Evolutionary conservation across 2,888 invertebrate species (phyloP).

Genomic region (Lobophora halterata): DNA sequence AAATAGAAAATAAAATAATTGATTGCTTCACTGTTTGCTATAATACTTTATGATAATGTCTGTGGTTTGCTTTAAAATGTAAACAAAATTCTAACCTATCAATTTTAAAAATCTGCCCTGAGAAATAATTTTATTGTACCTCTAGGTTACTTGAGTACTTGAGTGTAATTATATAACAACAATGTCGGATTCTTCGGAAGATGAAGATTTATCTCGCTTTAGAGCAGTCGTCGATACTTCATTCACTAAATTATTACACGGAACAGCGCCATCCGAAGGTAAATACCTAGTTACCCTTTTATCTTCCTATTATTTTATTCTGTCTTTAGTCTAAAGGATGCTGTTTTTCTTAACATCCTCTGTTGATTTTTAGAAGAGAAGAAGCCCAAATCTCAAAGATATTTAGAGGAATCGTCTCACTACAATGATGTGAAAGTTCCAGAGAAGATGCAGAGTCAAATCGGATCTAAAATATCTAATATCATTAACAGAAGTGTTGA

Average conservation of each 20-base stretch:
- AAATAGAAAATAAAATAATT: too few species aligned
- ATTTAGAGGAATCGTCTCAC: constrained; percentile 66
- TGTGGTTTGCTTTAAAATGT: constrained; percentile 16
- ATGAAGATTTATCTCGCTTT: constrained; percentile 69
- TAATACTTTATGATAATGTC: too few species aligned
- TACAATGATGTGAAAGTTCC: constrained; percentile 79
- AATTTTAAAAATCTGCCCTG: too few species aligned
- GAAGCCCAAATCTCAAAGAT: constrained; percentile 55
- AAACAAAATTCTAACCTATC: background rate
- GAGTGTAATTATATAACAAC: too few species aligned
- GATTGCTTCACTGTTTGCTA: too few species aligned
- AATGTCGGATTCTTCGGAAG: constrained; percentile 76
- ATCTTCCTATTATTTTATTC: background rate
- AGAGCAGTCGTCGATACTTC: constrained; percentile 74
- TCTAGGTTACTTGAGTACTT: too few species aligned
- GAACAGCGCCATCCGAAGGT: constrained; percentile 44
- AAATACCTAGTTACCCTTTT: constrained; percentile 7
- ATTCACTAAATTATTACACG: constrained; percentile 59
- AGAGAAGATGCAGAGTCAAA: constrained; percentile 70
- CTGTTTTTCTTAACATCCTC: background rate
- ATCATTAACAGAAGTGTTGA: constrained; percentile 68
- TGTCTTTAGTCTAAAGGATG: too few species aligned
- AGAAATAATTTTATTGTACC: too few species aligned
- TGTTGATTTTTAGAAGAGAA: constrained; percentile 9
- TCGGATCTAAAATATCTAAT: constrained; percentile 73